Conservation (phyloP, 2,797 vertebrate species). For the Poecile montanus region DNA sequence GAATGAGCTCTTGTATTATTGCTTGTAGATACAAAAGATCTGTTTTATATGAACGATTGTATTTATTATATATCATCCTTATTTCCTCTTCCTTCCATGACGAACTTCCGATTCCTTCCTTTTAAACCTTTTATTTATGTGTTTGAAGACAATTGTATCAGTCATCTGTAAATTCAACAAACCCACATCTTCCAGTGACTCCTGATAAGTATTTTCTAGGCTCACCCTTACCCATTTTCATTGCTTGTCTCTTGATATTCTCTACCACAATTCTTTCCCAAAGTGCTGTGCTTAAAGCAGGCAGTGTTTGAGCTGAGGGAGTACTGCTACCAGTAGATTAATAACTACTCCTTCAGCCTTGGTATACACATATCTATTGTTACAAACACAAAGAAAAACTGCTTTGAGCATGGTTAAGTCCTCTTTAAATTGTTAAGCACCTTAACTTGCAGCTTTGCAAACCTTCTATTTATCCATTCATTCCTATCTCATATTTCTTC, state of each 20-base stretch:
- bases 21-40: not conserved
- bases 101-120: not conserved
- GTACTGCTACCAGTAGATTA: not conserved
- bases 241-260: not conserved
- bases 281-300: not conserved
- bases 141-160: not conserved
- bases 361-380: not conserved
- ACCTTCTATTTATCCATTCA: not conserved
- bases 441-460: not conserved
- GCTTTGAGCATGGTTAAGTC: not conserved
- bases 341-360: not conserved
- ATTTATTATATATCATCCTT: not conserved
- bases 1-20: not conserved
- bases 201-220: not conserved
- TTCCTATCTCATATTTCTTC: not conserved
- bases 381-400: not conserved
- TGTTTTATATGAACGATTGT: not conserved
- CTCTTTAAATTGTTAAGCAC: not conserved
- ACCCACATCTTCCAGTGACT: not conserved
- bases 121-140: not conserved
- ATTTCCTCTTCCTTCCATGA: not conserved
- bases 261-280: not conserved
- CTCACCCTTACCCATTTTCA: not conserved
- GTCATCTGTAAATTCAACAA: not conserved
- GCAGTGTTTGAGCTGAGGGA: not conserved